Conservation (phyloP, 2,797 vertebrate genomes). For the Pygocentrus nattereri region DNA sequence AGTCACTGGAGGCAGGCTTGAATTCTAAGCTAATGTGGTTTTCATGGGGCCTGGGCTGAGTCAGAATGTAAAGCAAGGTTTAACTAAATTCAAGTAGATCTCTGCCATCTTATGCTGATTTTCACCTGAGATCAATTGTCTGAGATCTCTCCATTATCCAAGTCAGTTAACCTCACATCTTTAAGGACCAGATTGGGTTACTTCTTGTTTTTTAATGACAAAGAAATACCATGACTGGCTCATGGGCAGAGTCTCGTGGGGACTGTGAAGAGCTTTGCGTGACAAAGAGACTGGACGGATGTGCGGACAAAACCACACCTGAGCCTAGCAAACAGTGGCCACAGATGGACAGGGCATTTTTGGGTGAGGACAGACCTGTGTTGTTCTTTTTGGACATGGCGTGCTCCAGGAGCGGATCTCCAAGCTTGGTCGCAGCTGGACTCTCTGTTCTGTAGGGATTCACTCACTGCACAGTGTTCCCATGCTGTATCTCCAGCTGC, state of each 20-base stretch:
- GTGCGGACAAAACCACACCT: not conserved
- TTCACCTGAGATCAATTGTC: not conserved
- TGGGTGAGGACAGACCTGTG: not conserved
- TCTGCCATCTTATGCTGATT: not conserved
- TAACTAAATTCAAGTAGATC: not conserved
- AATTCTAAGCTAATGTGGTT: not conserved
- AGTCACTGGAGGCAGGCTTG: no score
- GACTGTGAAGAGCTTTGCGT: not conserved
- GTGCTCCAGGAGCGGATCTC: not conserved
- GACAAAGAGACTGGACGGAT: not conserved
- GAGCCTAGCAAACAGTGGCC: not conserved
- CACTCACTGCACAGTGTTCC: not conserved
- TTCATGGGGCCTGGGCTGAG: not conserved
- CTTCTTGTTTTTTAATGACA: not conserved
- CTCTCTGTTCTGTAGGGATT: slow-evolving; percentile 5
- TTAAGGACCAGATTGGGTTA: not conserved
- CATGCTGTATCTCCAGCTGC: not conserved
- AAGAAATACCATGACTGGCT: not conserved
- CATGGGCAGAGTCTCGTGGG: not conserved
- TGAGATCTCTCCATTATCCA: not conserved
- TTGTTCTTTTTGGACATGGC: not conserved
- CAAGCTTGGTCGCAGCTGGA: not conserved
- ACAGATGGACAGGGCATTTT: not conserved
- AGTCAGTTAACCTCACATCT: not conserved
- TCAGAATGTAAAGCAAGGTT: not conserved